Conservation (phyloP, 2,797 vertebrate genomes). For the Manis javanica region DNA sequence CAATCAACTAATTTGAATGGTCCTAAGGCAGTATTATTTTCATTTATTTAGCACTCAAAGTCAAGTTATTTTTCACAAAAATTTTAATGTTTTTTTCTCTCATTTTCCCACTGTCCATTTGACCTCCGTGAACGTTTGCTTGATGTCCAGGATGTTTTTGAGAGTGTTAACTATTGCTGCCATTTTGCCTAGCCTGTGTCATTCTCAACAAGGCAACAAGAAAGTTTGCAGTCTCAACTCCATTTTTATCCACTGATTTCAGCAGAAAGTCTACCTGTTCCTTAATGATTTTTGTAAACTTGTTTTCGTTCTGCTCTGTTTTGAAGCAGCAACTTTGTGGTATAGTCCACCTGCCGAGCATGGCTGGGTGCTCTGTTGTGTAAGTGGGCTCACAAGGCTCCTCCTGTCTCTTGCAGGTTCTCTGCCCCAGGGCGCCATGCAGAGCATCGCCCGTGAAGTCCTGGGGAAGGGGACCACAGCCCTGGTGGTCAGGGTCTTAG, state of each 20-base stretch:
- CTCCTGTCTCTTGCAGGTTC: not conserved
- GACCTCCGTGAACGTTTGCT: not conserved
- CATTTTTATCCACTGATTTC: not conserved
- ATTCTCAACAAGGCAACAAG: not conserved
- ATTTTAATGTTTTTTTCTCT: not conserved
- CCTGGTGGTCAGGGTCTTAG: not conserved
- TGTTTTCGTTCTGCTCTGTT: not conserved
- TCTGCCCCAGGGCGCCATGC: accelerated
- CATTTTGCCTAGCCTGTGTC: not conserved
- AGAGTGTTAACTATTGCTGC: not conserved
- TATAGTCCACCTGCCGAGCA: not conserved
- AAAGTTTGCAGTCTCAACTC: not conserved
- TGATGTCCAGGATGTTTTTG: not conserved
- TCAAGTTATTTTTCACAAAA: not conserved
- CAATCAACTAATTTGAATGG: not conserved
- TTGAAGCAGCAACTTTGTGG: not conserved
- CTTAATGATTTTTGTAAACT: not conserved
- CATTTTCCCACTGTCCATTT: not conserved
- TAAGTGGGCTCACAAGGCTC: not conserved
- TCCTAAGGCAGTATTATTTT: not conserved
- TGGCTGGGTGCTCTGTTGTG: not conserved
- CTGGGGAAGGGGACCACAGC: too few relatives aligned
- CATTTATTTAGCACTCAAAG: not conserved
- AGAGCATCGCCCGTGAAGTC: accelerated
- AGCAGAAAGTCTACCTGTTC: not conserved